phyloP scores from a whole-genome alignment of 2,113 vertebrate genomes.

The mouse (Mus musculus) region GRCm39 chr16:24850501-24851000 shows the following conservation, averaged over 20 bases:
- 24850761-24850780: neutral
- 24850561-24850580: neutral
- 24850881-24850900: no score
- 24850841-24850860: neutral
- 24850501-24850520: neutral
- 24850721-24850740: neutral
- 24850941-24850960: no score
- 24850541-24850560: neutral
- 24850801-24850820: neutral
- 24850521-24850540: neutral
- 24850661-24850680: constrained; percentile 19
- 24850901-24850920: no score
- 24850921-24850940: no score
- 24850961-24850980: no score
- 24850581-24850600: neutral
- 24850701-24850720: constrained; percentile 3
- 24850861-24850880: no score
- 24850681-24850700: constrained; percentile 22
- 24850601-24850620: neutral
- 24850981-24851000: no score
- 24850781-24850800: neutral
- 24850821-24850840: neutral
- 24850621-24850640: neutral
- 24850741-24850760: neutral
- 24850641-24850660: neutral